Evolutionary conservation across 2,797 vertebrate genomes (phyloP).

Genomic region (Propithecus deckenii): DNA sequence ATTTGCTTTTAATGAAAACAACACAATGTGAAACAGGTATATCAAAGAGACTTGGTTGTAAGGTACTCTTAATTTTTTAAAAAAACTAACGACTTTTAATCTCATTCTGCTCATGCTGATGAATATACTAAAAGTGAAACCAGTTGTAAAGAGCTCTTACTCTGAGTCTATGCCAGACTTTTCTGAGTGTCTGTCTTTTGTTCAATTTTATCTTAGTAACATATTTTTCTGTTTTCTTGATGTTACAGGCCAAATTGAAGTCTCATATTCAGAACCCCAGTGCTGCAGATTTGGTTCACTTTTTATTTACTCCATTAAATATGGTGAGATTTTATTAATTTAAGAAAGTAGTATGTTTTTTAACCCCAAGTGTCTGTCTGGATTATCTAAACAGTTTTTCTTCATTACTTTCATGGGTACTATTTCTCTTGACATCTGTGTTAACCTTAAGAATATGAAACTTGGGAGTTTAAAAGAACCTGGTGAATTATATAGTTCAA

Average conservation of each 20-base stretch:
- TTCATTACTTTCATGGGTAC: not conserved
- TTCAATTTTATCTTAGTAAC: not conserved
- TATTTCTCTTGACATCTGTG: not conserved
- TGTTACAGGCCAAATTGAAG: constrained; percentile 91
- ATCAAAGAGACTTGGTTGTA: not conserved
- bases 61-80: not conserved
- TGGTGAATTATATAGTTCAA: not conserved
- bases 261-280: constrained; percentile 97
- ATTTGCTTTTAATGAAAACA: constrained; percentile 3
- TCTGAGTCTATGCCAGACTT: not conserved
- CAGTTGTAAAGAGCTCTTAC: not conserved
- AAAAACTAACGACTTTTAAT: not conserved
- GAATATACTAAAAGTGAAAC: not conserved
- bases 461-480: constrained; percentile 26
- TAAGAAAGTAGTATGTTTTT: not conserved
- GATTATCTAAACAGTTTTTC: not conserved
- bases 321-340: constrained; percentile 88
- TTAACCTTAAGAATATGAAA: not conserved
- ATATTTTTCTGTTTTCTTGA: not conserved
- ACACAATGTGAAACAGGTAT: not conserved
- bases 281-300: constrained; percentile 94
- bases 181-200: not conserved
- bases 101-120: not conserved
- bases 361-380: not conserved
- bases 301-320: constrained; percentile 94